These are phyloP conservation scores for Deroplatys truncata DNA, from an alignment of 2,888 invertebrate species.

Conservation along the genomic window DNA sequence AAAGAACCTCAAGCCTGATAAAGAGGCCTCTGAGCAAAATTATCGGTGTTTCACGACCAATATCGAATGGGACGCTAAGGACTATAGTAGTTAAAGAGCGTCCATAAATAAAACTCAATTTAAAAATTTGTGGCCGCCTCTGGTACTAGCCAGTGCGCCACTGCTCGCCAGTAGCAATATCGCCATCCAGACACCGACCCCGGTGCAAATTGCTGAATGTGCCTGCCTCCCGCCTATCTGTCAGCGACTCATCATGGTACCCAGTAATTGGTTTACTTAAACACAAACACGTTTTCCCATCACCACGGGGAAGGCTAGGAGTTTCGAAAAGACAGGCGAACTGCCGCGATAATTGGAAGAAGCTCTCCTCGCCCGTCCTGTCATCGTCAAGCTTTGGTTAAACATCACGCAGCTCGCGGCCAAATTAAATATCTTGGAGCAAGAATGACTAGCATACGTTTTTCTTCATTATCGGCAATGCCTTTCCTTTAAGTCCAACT, in stretches of 20 bases:
- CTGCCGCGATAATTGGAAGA: not conserved
- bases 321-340: not conserved
- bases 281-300: not conserved
- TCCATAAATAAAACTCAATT: too few species aligned
- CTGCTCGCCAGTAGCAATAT: not conserved
- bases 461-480: not conserved
- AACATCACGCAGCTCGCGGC: not conserved
- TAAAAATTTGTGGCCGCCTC: too few species aligned
- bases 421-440: not conserved
- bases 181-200: not conserved
- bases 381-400: not conserved
- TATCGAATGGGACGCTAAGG: too few species aligned
- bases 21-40: too few species aligned
- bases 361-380: not conserved
- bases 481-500: not conserved
- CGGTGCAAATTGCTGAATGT: not conserved
- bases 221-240: not conserved
- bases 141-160: too few species aligned
- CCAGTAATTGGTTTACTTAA: constrained; percentile 4
- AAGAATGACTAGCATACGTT: not conserved
- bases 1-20: too few species aligned
- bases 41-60: too few species aligned
- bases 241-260: not conserved
- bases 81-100: too few species aligned
- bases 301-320: not conserved